Conservation (phyloP, 2,113 vertebrate genomes). For the Corvus hawaiiensis region DNA sequence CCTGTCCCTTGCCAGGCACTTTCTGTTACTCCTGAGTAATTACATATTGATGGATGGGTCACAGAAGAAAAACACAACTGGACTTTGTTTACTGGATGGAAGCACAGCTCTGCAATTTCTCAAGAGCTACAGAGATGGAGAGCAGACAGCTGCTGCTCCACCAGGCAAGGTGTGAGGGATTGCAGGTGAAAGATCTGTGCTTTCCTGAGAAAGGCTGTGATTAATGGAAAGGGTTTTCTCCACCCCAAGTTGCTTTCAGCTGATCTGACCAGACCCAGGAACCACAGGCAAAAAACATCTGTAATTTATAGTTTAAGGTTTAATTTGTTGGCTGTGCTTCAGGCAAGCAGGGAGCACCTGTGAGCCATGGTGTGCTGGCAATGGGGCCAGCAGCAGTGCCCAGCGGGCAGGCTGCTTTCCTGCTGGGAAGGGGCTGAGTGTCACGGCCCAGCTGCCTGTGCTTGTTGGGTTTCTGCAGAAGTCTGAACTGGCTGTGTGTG, state of each 20-base stretch:
- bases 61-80: neutral
- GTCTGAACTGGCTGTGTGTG: neutral
- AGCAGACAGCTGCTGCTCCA: neutral
- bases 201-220: neutral
- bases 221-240: neutral
- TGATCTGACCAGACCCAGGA: neutral
- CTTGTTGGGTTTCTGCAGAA: neutral
- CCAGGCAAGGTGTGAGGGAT: neutral
- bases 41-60: neutral
- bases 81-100: neutral
- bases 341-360: neutral
- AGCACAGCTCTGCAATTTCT: slow-evolving; percentile 1
- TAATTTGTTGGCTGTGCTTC: neutral
- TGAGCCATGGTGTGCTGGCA: accelerated
- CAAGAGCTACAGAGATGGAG: neutral
- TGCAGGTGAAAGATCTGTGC: neutral
- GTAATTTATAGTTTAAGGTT: neutral
- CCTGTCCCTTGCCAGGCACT: neutral
- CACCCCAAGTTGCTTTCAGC: neutral
- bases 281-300: neutral
- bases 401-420: neutral
- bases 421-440: neutral
- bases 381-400: accelerated
- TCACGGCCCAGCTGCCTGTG: accelerated
- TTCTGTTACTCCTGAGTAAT: neutral